Conservation (phyloP, 1,140 invertebrate genomes). For the Caerostris extrusa region DNA sequence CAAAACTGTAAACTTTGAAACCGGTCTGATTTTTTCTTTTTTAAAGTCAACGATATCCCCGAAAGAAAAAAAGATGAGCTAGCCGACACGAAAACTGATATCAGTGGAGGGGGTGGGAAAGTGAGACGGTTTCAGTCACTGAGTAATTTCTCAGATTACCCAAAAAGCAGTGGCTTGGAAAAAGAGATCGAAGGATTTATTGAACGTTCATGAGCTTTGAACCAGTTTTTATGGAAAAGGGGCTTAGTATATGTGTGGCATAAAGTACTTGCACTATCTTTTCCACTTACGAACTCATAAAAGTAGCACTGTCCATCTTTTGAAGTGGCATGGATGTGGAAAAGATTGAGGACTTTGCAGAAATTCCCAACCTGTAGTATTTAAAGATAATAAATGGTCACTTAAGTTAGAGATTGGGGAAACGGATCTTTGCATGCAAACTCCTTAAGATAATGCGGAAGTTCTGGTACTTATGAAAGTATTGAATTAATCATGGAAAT, state of each 20-base stretch:
- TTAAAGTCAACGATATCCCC: background rate
- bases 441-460: background rate
- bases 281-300: background rate
- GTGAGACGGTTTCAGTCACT: background rate
- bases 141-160: conserved; percentile 37
- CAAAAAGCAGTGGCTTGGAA: background rate
- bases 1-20: background rate
- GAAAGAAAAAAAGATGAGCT: background rate
- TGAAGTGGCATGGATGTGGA: background rate
- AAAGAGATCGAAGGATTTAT: conserved; percentile 19
- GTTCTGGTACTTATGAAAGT: background rate
- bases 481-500: background rate
- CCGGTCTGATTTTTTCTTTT: background rate
- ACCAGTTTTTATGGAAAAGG: background rate
- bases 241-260: background rate
- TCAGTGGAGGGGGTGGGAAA: background rate
- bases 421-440: background rate
- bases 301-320: background rate
- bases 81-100: background rate
- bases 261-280: background rate
- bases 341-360: background rate
- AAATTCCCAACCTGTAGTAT: background rate
- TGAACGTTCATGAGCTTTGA: background rate
- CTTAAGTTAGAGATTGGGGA: background rate
- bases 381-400: background rate